Evolutionary conservation across 2,888 invertebrate genomes (phyloP), one percentile per base, ranked within the genome.

Genomic region (Tuberolachnus salignus): DNA sequence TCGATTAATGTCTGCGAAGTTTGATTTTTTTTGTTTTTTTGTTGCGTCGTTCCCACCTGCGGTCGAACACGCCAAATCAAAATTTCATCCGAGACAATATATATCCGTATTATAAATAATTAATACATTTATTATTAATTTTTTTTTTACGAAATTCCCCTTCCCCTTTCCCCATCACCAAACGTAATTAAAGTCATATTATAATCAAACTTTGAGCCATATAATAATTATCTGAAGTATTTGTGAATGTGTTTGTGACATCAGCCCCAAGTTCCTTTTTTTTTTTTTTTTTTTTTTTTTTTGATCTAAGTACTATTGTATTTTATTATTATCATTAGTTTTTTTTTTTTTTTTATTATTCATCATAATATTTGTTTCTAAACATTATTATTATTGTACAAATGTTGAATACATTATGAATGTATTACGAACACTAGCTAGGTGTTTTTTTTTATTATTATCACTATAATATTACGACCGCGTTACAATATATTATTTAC

Each of bases 251-350:
- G 59, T 78, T 78, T 69, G 34, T 34, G 34, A 34, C 34, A 75
- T 67, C 67, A 59, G 67, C 49, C 57, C 61, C 14, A 78, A 51
- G 67, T 78, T 69, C 78, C 69, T 78, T 26, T 75, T 74, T 73
- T 74, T 72, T 70, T 55, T 51, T 51, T 55, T 51, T 51, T 16
- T 51, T 51, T 51, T 51, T 51, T 67, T 19, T 67, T n/a, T n/a
- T n/a, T n/a, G n/a, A n/a, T n/a, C n/a, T n/a, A n/a, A n/a, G 19
- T 34, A 55, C 19, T 67, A 34, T 49, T 71, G 16, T 64, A 23
- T 42, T 14, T 34, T 49, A 10, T 61, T 61, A 4, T 34, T 34
- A 42, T 71, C n/a, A 13, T 63, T 69, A 74, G 49, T 67, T 57
- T 75, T 49, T 66, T 67, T 57, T 64, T 75, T 59, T 23, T 55